Conservation (phyloP, 2,888 invertebrate genomes). For the Hirtodrosophila trivittata region DNA sequence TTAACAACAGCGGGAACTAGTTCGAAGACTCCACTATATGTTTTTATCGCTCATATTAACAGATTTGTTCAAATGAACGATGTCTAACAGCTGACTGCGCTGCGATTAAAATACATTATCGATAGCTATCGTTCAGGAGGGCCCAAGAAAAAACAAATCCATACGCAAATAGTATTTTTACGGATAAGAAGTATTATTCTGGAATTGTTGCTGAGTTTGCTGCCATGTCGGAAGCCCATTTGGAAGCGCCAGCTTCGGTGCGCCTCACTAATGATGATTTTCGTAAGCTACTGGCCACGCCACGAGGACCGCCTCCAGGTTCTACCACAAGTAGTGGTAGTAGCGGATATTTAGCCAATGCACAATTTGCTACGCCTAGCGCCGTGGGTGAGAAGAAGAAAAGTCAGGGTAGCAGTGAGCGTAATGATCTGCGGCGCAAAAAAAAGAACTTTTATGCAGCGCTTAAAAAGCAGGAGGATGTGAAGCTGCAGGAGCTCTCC, state of each 20-base stretch:
- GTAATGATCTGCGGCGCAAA: constrained; percentile 93
- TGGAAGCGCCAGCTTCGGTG: constrained; percentile 87
- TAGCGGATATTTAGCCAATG: constrained; percentile 69
- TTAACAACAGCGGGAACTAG: too few relatives aligned
- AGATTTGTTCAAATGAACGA: too few relatives aligned
- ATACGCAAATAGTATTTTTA: too few relatives aligned
- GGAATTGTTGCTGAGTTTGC: background rate
- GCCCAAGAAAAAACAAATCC: too few relatives aligned
- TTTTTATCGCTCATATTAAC: too few relatives aligned
- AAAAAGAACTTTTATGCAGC: constrained; percentile 98
- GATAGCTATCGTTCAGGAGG: too few relatives aligned
- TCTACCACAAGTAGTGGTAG: constrained; percentile 31
- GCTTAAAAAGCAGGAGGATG: constrained; percentile 97
- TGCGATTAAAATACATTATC: too few relatives aligned
- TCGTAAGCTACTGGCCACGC: constrained; percentile 97
- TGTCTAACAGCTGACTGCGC: background rate
- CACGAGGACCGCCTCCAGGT: constrained; percentile 88
- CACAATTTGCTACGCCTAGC: constrained; percentile 70
- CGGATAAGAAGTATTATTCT: too few relatives aligned
- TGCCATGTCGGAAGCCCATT: constrained; percentile 70
- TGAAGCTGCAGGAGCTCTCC: constrained; percentile 95
- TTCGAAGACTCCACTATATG: too few relatives aligned
- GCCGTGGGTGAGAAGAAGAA: constrained; percentile 74
- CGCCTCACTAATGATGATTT: constrained; percentile 98
- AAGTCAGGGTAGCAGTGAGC: constrained; percentile 84